These are phyloP conservation scores for Urocitellus parryii DNA, from an alignment of 2,113 vertebrate species.

Conservation along the genomic window DNA sequence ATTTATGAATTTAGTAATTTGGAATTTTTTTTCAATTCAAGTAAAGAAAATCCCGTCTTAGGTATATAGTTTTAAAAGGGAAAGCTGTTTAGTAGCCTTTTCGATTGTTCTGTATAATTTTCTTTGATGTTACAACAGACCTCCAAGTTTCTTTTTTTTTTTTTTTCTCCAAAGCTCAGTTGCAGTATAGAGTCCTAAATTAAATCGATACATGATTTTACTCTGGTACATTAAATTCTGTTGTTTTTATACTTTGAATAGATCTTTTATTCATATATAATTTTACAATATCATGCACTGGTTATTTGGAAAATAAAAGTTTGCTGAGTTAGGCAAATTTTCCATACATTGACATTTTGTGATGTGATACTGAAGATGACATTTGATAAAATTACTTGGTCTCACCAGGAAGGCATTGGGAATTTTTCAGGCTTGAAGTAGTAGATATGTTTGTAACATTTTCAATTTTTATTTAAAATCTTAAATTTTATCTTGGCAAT, in stretches of 20 bases:
- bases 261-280: not conserved
- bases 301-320: not conserved
- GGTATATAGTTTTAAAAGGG: not conserved
- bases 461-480: not conserved
- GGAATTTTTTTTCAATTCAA: not conserved
- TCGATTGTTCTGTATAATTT: not conserved
- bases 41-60: not conserved
- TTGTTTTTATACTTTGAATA: not conserved
- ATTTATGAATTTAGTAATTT: not conserved
- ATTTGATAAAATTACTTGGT: not conserved
- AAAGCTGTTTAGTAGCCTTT: slow-evolving; percentile 31
- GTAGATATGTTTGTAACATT: not conserved
- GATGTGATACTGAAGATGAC: not conserved
- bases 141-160: no score
- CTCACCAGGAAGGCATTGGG: not conserved
- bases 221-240: not conserved
- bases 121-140: not conserved
- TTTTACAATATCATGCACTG: slow-evolving; percentile 11
- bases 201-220: not conserved
- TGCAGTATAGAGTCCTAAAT: not conserved
- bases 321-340: not conserved
- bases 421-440: not conserved
- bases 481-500: not conserved
- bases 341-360: not conserved
- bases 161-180: not conserved